phyloP scores from a whole-genome alignment of 1,140 invertebrate genomes.

The Thaumetopoea pityocampa region DNA sequence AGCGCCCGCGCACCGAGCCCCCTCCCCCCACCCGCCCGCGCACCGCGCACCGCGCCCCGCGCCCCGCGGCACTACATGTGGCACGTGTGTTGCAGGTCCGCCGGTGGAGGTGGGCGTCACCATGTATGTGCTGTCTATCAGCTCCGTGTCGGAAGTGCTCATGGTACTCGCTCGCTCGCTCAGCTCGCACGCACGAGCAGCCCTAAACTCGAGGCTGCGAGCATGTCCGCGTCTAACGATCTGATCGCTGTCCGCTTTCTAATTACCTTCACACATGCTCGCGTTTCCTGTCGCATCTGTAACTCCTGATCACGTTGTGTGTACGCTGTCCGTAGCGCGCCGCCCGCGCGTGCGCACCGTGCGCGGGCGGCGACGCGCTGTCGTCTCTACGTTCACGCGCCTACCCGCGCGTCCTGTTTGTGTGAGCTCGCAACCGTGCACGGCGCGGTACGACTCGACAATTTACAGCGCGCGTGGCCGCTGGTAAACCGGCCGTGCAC shows the following conservation, averaged over 20 bases:
- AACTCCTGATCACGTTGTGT: background rate
- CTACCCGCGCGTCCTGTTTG: too few species aligned
- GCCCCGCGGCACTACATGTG: constrained; percentile 36
- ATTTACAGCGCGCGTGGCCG: too few species aligned
- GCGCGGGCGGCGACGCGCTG: too few species aligned
- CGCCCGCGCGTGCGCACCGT: too few species aligned
- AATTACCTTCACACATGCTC: constrained; percentile 12
- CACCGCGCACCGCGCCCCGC: constrained; percentile 23
- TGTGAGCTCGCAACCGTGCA: too few species aligned
- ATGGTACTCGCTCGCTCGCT: constrained; percentile 83
- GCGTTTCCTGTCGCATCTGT: constrained; percentile 11
- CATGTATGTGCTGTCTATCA: constrained; percentile 98
- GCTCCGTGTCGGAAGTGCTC: constrained; percentile 96
- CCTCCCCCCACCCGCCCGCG: constrained; percentile 2
- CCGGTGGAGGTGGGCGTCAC: constrained; percentile 96
- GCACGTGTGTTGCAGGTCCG: constrained; percentile 86
- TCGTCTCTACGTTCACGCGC: too few species aligned
- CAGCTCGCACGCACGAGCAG: constrained; percentile 46
- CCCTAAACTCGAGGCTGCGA: constrained; percentile 60
- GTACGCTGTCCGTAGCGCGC: background rate
- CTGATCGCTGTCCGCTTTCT: constrained; percentile 11
- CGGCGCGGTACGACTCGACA: too few species aligned
- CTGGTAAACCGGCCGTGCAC: too few species aligned
- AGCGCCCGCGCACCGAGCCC: background rate
- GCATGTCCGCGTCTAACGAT: constrained; percentile 54